Evolutionary conservation across 2,113 vertebrate genomes (phyloP).

Genomic region (Sorex araneus): DNA sequence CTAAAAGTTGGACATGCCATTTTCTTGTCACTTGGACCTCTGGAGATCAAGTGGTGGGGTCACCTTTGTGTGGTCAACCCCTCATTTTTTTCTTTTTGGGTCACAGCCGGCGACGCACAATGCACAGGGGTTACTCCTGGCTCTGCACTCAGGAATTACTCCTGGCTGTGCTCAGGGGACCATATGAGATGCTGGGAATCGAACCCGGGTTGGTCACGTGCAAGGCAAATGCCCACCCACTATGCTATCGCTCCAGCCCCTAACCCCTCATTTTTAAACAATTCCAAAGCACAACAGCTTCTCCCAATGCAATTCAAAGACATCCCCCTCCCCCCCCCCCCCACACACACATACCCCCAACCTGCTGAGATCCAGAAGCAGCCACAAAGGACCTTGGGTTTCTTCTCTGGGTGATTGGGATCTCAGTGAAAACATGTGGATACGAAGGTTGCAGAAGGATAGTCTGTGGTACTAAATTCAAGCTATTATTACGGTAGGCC

Average conservation of each 20-base stretch:
- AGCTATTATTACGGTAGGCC: neutral
- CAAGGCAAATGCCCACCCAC: no score
- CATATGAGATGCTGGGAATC: no score
- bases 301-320: constrained; percentile 61
- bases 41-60: constrained; percentile 46
- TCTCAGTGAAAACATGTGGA: neutral
- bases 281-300: constrained; percentile 41
- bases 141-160: no score
- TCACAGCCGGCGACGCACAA: no score
- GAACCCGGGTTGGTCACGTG: no score
- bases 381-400: neutral
- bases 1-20: neutral
- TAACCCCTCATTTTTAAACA: constrained; percentile 48
- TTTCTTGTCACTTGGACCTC: neutral
- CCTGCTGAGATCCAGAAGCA: constrained; percentile 5
- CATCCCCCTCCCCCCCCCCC: no score
- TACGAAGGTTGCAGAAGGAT: neutral
- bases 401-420: neutral
- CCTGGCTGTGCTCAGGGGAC: no score
- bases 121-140: no score
- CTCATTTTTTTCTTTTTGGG: constrained; percentile 56
- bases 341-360: neutral
- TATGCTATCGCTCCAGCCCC: no score
- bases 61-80: constrained; percentile 19
- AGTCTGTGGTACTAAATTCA: constrained; percentile 11